phyloP scores from a whole-genome alignment of 2,888 invertebrate genomes.

The Megastigmus dorsalis region DNA sequence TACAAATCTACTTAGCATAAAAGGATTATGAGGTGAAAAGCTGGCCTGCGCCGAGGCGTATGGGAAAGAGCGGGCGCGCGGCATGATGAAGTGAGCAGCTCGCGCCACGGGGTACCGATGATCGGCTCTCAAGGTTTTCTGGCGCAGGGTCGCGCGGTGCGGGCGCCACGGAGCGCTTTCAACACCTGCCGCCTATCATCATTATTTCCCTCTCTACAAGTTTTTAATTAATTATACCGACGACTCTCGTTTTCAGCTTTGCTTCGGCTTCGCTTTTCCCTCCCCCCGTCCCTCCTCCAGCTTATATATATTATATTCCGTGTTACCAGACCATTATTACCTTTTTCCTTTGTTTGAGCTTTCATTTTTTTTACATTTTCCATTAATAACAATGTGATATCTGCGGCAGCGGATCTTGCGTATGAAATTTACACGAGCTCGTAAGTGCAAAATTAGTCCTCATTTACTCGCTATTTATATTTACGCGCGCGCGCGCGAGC shows the following conservation, averaged over 20 bases:
- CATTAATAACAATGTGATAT: no score
- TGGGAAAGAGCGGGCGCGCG: constrained; percentile 11
- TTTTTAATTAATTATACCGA: constrained; percentile 47
- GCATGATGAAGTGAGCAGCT: constrained; percentile 18
- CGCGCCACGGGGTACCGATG: constrained; percentile 34
- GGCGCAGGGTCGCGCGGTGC: constrained; percentile 11
- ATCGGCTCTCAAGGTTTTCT: constrained; percentile 34
- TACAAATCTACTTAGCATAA: constrained; percentile 4
- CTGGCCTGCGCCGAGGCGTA: neutral
- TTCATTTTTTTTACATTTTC: no score
- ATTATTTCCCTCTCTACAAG: constrained; percentile 49
- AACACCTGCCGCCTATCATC: constrained; percentile 51
- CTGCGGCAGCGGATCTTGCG: neutral
- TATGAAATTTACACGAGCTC: no score
- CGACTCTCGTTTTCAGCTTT: no score
- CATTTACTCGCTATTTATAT: no score
- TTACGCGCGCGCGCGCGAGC: no score
- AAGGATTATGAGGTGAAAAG: constrained; percentile 17
- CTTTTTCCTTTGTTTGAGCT: no score
- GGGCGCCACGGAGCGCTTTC: constrained; percentile 37
- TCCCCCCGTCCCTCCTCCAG: no score
- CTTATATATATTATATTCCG: no score
- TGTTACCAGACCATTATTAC: no score
- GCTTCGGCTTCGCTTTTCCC: no score
- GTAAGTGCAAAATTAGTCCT: no score